Evolutionary conservation across 2,113 vertebrate genomes (phyloP), one percentile per base, ranked within the genome.

Genomic region (Larimichthys crocea): DNA sequence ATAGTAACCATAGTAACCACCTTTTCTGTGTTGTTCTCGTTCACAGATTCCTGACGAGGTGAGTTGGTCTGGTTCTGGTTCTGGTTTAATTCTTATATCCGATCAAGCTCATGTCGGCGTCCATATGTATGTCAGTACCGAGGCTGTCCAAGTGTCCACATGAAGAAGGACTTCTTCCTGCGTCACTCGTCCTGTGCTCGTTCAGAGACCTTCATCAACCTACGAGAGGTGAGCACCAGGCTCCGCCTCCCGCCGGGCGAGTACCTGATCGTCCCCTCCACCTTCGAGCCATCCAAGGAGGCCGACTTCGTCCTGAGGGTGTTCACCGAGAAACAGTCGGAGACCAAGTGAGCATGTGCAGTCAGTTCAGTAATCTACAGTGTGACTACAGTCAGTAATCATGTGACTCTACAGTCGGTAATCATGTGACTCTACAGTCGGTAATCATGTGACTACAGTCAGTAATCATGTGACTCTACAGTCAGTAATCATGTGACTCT

Each of bases 141-240:
- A 94, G 92, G 0, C 10, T 17, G 35, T 10, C 59, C 83, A 93
- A 94, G 65, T 2, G 79, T 98, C 78, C 97, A 98, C 88, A 90
- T 99, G 89, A 96, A 94, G 91, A 98, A 96, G 87, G 97, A 96
- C 52, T 99, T 96, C 87, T 98, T 99, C 94, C 92, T 98, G 93
- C 96, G 94, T 0, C 96, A 95, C 17, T 81, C 89, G 0, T 92
- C 91, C 22, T 90, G 94, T 91, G 97, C 97, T 56, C 96, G 93
- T 31, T 99, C 97, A 0, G 96, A 98, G 71, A 97, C 95, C 26
- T 99, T 97, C 86, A 96, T 98, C 94, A 99, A 97, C 91, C 95
- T 98, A 49, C 93, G 97, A 0, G 97, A 99, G 90, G 97, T 99
- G 77, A 95, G 97, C 81, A 93, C 95, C 72, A 86, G 91, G 74